phyloP scores from a whole-genome alignment of 1,140 invertebrate species.

The Sitobion miscanthi region DNA sequence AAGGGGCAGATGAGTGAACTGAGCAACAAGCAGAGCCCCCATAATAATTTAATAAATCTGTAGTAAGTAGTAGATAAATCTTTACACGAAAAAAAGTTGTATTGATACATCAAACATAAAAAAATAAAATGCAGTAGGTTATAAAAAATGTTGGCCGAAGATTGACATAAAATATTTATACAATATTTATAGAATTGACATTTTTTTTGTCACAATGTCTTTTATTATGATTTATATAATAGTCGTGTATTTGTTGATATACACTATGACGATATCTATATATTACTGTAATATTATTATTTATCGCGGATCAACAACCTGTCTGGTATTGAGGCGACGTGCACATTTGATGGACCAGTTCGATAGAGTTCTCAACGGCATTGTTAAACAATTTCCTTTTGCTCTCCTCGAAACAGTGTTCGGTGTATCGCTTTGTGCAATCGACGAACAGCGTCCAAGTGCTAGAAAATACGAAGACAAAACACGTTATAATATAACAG shows the following conservation, averaged over 20 bases:
- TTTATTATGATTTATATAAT: background rate
- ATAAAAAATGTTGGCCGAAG: too few species aligned
- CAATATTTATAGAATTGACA: background rate
- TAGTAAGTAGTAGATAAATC: background rate
- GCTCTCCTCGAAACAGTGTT: constrained; percentile 67
- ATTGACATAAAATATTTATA: too few species aligned
- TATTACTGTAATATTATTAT: too few species aligned
- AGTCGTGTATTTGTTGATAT: too few species aligned
- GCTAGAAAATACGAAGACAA: constrained; percentile 59
- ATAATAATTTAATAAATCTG: background rate
- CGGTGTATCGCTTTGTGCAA: constrained; percentile 68
- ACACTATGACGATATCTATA: background rate
- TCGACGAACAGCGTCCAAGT: constrained; percentile 69
- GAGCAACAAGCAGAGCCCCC: background rate
- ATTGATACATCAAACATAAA: background rate
- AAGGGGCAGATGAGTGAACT: background rate
- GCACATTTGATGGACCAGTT: constrained; percentile 69
- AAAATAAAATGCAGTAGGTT: background rate
- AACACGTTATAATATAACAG: background rate
- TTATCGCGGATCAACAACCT: constrained; percentile 61
- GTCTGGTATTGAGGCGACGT: constrained; percentile 67
- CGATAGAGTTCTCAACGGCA: constrained; percentile 68
- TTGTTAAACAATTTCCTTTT: constrained; percentile 67
- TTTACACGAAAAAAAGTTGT: background rate
- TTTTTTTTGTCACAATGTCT: background rate